Base-by-base conservation (phyloP, 2,797 vertebrate species). In the Enteromius afrohamiltoni region DNA sequence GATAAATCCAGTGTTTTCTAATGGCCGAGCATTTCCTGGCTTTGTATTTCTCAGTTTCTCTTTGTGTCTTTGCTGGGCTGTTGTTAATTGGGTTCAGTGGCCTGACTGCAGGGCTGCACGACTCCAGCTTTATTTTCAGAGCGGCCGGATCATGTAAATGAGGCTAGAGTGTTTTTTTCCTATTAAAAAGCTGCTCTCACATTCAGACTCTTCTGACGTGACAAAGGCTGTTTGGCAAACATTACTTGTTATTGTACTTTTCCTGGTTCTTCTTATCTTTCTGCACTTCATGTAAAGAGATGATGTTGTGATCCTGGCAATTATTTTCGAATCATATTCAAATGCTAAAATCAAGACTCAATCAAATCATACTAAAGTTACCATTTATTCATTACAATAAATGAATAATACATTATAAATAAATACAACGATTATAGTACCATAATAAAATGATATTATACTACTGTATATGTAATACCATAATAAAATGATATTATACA, bases 121-220 rank as follows among this genome's bases (percentile, higher is more conserved):
- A 81, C n/a, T 45, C 17, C 13, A 82, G 79, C 51, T 73, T 64
- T 77, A 64, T 82, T 85, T 69, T 71, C 70, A 64, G 62, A 62
- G 42, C 53, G 21, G 37, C 26, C 53, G 40, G 77, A 64, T 77
- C 21, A 76, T 83, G 62, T 62, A 70, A 86, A 80, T 65, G 53
- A 79, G 68, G 60, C 69, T 67, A 2, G 42, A 77, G 77, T 83
- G 42, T 58, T 9, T 45, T 40, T 5, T 8, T 77, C 23, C 55
- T 5, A 29, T 40, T 58, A 62, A 45, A 62, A 14, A 19, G 8
- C 34, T 29, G 75, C 53, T 55, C 49, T 74, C 74, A 3, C 34
- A 60, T 10, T 42, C 3, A 16, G 26, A 74, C 29, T 34, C 31
- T 34, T 21, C 71, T n/a, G 3, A n/a, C 29, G 13, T 74, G 47